Base-by-base conservation (phyloP, 2,888 invertebrate genomes). In the Ichneumon xanthorius region DNA sequence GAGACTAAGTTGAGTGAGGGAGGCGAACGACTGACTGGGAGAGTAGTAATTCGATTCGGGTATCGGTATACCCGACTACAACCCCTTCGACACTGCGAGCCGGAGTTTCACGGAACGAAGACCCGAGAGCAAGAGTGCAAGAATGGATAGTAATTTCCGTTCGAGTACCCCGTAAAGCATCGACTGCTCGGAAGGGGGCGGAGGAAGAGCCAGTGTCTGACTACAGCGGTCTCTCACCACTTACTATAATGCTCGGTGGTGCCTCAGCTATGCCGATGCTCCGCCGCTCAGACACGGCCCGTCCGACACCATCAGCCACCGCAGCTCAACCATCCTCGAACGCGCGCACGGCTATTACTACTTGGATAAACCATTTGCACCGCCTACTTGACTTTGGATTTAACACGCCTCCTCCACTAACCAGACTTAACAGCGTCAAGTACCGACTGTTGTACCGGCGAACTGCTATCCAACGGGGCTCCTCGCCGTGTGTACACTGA, bases 161-260 rank as follows among this genome's bases (percentile, higher is more conserved):
- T 82, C 82, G 75, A 80, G 67, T 76, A 82, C 70, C 45, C 48
- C 58, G 82, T 67, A 82, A 82, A 82, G 65, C 82, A 82, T 76
- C 68, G 79, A 65, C 79, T 71, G 76, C 71, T 33, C 48, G 53
- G 40, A 7, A 33, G 19, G 76, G 53, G 11, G 30, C 22, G 70
- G 81, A 45, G 81, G 40, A 50, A 9, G 65, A 67, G 76, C 71
- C 82, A 67, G 86, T 71, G 88, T 87, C 88, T 87, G 87, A 89
- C 88, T 87, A 86, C 80, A 84, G 81, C 86, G 84, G 85, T 84
- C 86, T 87, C 89, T 86, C 88, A 83, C 89, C 89, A 89, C 89
- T 89, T 87, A 88, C 88, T 88, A 88, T 90, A 90, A 90, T 88
- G 87, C 88, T 89, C 87, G 87, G 11, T 86, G 85, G 33, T 76